Percentiles rank a stretch among this genome's conserved stretches.
phyloP scores from a whole-genome alignment of 2,888 invertebrate species.

The Drosophila diplacantha region DNA sequence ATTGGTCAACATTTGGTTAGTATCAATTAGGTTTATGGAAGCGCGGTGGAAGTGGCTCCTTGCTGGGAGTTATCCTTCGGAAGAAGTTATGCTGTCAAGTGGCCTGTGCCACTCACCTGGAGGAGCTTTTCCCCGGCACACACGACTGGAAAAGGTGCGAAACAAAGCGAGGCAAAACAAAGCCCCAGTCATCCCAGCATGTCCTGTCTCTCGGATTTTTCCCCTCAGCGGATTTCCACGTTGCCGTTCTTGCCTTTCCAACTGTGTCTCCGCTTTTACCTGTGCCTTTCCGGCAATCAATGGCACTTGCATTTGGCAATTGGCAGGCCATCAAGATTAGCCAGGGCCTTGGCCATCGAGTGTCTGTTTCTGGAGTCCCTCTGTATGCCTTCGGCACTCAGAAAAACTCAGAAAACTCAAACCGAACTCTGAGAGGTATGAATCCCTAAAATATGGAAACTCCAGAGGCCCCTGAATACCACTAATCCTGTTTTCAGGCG shows the following conservation, averaged over 20 bases:
- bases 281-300: conserved; percentile 37
- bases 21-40: conserved; percentile 27
- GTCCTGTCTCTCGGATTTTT: conserved; percentile 9
- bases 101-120: conserved; percentile 11
- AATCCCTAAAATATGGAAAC: background rate
- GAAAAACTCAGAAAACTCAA: conserved; percentile 17
- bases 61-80: background rate
- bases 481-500: too few species aligned
- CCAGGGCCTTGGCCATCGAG: conserved; percentile 14
- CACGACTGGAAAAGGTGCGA: conserved; percentile 36
- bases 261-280: background rate
- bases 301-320: conserved; percentile 51
- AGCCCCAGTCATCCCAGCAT: background rate
- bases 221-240: conserved; percentile 10
- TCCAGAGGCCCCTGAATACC: too few species aligned
- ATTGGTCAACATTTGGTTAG: conserved; percentile 37
- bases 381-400: conserved; percentile 4
- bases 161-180: conserved; percentile 19
- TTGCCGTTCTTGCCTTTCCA: background rate
- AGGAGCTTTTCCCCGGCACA: background rate
- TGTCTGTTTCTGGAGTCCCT: conserved; percentile 19
- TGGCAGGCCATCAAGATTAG: conserved; percentile 59
- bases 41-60: background rate
- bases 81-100: conserved; percentile 36
- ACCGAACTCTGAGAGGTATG: background rate